Conservation (phyloP, 2,888 invertebrate genomes). For the Protodeltote pygarga region DNA sequence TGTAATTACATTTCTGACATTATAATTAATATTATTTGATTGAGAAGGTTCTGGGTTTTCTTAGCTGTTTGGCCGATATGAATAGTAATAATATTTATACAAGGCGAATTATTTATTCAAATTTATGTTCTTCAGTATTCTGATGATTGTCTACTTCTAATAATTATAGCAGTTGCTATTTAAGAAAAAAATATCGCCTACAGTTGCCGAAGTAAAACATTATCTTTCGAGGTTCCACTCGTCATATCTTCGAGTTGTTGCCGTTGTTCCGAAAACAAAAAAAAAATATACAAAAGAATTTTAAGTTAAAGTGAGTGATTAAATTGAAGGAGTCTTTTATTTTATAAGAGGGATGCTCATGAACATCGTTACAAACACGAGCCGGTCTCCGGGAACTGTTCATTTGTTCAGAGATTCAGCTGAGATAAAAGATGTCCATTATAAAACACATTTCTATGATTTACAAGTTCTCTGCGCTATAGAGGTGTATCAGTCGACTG, state of each 20-base stretch:
- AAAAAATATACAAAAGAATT: constrained; percentile 42
- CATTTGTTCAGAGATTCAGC: constrained; percentile 40
- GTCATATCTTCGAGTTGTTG: constrained; percentile 15
- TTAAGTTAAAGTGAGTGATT: constrained; percentile 39
- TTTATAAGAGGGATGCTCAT: constrained; percentile 40
- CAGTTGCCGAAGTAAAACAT: constrained; percentile 7
- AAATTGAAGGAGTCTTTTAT: constrained; percentile 41
- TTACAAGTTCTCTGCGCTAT: constrained; percentile 39
- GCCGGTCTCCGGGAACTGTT: constrained; percentile 28
- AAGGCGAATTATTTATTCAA: background rate
- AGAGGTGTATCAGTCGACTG: constrained; percentile 42
- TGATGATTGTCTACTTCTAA: background rate
- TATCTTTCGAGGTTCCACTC: constrained; percentile 8
- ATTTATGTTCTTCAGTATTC: background rate
- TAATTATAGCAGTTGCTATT: background rate
- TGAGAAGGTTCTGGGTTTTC: background rate
- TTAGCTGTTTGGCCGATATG: no score
- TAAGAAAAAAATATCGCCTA: background rate
- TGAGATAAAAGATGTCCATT: constrained; percentile 46
- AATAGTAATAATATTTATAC: no score
- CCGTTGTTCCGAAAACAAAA: constrained; percentile 22
- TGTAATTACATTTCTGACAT: constrained; percentile 1
- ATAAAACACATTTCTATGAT: constrained; percentile 46
- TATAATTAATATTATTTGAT: constrained; percentile 18
- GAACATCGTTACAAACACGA: constrained; percentile 38